These are phyloP conservation scores for Porites lobata DNA, from an alignment of 92 coral and sea anemone genomes.

Conservation along the genomic window DNA sequence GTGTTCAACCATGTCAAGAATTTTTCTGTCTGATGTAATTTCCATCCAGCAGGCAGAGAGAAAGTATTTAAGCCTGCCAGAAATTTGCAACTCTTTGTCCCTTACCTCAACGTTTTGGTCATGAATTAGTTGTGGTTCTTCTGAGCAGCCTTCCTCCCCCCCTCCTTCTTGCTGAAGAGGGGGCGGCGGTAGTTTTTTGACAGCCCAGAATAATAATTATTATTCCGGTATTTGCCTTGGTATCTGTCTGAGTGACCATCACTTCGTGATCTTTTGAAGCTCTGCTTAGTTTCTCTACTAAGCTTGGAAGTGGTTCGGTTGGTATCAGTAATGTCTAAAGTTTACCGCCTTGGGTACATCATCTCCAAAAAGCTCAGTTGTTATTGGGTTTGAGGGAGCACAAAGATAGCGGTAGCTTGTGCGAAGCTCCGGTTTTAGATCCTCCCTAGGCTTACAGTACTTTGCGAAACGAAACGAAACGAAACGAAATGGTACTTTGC, in stretches of 20 bases:
- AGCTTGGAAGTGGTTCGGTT: conserved; percentile 52
- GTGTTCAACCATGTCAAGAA: conserved; percentile 22
- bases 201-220: not conserved
- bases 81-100: conserved; percentile 4
- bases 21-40: conserved; percentile 6
- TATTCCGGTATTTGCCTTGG: not conserved
- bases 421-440: conserved; percentile 52
- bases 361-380: conserved; percentile 66
- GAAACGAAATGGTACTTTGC: too few relatives aligned
- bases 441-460: too few relatives aligned
- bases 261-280: not conserved
- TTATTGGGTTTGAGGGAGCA: conserved; percentile 64
- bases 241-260: conserved; percentile 8
- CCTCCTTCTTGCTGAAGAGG: not conserved
- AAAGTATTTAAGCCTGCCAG: conserved; percentile 23
- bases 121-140: not conserved
- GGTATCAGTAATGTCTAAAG: conserved; percentile 21
- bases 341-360: conserved; percentile 27
- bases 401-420: conserved; percentile 62
- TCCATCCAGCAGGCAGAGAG: conserved; percentile 19
- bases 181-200: not conserved
- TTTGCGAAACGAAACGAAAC: too few relatives aligned
- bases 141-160: not conserved
- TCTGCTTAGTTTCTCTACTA: not conserved
- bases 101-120: not conserved